These are phyloP conservation scores for Macrotis lagotis DNA, from an alignment of 2,113 vertebrate species.

Conservation along the genomic window DNA sequence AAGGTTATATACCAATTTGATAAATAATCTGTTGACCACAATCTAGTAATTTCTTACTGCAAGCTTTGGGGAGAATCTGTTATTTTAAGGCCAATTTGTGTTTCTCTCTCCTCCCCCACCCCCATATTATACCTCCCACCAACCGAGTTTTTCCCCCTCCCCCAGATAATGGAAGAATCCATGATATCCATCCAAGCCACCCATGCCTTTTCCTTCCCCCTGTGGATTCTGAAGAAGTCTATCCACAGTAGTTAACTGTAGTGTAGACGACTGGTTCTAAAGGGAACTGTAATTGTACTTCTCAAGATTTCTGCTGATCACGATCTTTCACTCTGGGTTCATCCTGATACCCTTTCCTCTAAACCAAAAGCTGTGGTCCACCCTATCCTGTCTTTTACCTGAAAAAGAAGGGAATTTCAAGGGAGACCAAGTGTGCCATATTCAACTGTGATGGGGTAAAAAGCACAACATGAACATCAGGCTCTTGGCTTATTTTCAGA, in stretches of 20 bases:
- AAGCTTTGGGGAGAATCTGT: constrained; percentile 60
- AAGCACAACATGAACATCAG: constrained; percentile 74
- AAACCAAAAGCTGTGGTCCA: constrained; percentile 19
- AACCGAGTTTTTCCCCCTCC: neutral
- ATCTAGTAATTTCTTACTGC: constrained; percentile 54
- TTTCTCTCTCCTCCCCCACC: constrained; percentile 64
- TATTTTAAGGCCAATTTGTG: constrained; percentile 74
- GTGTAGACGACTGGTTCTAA: constrained; percentile 28
- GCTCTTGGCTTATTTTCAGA: constrained; percentile 67
- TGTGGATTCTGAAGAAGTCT: constrained; percentile 5
- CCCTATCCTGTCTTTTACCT: constrained; percentile 35
- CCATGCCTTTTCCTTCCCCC: neutral
- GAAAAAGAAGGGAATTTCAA: constrained; percentile 45
- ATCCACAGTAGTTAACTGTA: neutral
- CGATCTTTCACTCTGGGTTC: constrained; percentile 13
- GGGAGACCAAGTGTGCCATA: constrained; percentile 14
- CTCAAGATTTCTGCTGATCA: constrained; percentile 41
- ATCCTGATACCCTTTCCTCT: constrained; percentile 63
- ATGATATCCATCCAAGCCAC: constrained; percentile 16
- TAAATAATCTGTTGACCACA: constrained; percentile 58
- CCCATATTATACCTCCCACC: constrained; percentile 66
- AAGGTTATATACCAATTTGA: constrained; percentile 67
- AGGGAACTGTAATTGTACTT: constrained; percentile 38
- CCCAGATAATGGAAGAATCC: neutral
- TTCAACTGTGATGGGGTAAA: constrained; percentile 45